Conservation (phyloP, 2,113 vertebrate genomes). For the Cyanistes caeruleus region DNA sequence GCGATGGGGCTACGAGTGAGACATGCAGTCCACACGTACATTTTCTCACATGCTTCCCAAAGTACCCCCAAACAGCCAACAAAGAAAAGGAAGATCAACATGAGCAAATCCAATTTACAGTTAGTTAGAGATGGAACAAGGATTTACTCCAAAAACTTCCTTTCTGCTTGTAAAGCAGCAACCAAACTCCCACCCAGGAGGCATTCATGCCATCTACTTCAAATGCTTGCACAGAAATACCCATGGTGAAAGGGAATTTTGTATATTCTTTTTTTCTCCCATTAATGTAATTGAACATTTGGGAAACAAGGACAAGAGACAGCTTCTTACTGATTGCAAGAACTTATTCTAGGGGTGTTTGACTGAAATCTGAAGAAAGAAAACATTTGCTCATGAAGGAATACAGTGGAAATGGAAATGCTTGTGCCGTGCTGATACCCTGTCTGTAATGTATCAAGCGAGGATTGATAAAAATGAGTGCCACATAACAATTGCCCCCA, state of each 20-base stretch:
- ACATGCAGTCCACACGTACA: fast-evolving
- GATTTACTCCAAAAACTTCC: neutral
- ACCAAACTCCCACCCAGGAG: neutral
- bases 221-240: neutral
- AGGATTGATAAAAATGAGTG: neutral
- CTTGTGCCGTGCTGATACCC: neutral
- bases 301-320: neutral
- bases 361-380: neutral
- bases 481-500: neutral
- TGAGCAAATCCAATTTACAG: neutral
- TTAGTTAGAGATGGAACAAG: neutral
- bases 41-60: neutral
- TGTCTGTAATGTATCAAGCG: neutral
- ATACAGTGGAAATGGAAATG: neutral
- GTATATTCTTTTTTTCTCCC: neutral
- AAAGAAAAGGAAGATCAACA: neutral
- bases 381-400: neutral
- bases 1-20: neutral
- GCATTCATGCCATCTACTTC: neutral
- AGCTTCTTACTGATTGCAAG: neutral
- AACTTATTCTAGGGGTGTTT: neutral
- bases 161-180: neutral
- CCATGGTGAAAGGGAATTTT: neutral
- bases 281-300: neutral
- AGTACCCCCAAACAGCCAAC: fast-evolving